These are phyloP conservation scores for Germaria angustata DNA, from an alignment of 2,888 invertebrate genomes.

Conservation along the genomic window DNA sequence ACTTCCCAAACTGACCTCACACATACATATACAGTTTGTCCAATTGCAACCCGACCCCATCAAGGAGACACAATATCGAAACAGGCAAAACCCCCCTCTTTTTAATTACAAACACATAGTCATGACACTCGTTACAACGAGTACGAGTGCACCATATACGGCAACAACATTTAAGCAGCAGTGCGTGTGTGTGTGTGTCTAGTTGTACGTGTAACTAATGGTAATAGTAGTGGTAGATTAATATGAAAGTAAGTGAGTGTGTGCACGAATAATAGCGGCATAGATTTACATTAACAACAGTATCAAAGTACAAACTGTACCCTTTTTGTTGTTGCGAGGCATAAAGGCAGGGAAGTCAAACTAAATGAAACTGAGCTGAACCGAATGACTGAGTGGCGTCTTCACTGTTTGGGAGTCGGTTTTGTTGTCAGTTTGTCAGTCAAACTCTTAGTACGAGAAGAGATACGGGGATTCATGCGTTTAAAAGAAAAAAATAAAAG, in stretches of 20 bases:
- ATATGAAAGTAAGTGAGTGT: constrained; percentile 4
- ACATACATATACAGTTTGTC: constrained; percentile 24
- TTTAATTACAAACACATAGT: constrained; percentile 17
- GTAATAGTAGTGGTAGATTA: constrained; percentile 30
- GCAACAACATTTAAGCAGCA: constrained; percentile 52
- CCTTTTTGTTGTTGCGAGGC: constrained; percentile 63
- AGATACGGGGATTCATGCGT: neutral
- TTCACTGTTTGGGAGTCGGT: constrained; percentile 35
- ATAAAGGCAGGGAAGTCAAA: constrained; percentile 66
- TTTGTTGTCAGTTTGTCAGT: constrained; percentile 24
- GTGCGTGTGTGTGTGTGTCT: constrained; percentile 9
- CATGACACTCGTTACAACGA: too few relatives aligned
- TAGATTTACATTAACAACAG: constrained; percentile 73
- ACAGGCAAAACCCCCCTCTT: constrained; percentile 31
- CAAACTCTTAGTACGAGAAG: constrained; percentile 28
- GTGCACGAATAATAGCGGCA: constrained; percentile 52
- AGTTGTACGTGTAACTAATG: constrained; percentile 13
- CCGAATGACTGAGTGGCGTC: constrained; percentile 62
- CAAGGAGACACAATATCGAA: constrained; percentile 33
- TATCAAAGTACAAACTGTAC: constrained; percentile 78
- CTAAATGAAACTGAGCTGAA: constrained; percentile 69
- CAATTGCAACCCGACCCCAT: constrained; percentile 59
- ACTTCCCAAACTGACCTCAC: neutral
- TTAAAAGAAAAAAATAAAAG: constrained; percentile 38
- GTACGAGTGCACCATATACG: too few relatives aligned